Conservation (phyloP, 37 sponge, comb jelly and placozoan genomes). For the Spongia lamella region DNA sequence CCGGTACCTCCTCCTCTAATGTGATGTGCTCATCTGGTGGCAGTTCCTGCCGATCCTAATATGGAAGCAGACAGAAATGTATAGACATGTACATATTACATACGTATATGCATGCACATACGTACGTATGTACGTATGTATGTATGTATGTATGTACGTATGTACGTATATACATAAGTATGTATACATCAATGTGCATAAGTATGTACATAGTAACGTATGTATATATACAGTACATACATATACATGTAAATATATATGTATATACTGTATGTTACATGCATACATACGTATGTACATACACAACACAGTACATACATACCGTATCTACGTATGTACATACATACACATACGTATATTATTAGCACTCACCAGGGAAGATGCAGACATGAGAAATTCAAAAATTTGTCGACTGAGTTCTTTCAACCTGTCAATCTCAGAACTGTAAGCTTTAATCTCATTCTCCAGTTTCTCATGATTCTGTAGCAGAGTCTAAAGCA, state of each 20-base stretch:
- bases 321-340: neutral
- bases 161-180: no score
- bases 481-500: slow-evolving; percentile 61
- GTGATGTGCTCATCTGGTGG: slow-evolving; percentile 30
- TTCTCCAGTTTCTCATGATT: slow-evolving; percentile 76
- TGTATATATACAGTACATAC: neutral
- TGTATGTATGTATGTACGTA: no score
- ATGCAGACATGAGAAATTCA: slow-evolving; percentile 14
- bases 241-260: neutral
- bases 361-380: no score
- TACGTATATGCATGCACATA: no score
- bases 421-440: slow-evolving; percentile 81
- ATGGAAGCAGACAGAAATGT: no score
- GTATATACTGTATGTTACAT: neutral
- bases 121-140: no score
- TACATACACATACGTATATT: no score
- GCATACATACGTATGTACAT: neutral
- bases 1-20: slow-evolving; percentile 65
- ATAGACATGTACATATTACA: slow-evolving; percentile 3
- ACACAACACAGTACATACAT: neutral
- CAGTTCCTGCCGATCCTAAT: neutral
- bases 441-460: slow-evolving; percentile 68
- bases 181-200: neutral
- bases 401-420: slow-evolving; percentile 68
- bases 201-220: slow-evolving; percentile 1